Evolutionary conservation across 2,113 vertebrate species (phyloP), one percentile per base, ranked within the genome.

Genomic region (Sorex araneus): DNA sequence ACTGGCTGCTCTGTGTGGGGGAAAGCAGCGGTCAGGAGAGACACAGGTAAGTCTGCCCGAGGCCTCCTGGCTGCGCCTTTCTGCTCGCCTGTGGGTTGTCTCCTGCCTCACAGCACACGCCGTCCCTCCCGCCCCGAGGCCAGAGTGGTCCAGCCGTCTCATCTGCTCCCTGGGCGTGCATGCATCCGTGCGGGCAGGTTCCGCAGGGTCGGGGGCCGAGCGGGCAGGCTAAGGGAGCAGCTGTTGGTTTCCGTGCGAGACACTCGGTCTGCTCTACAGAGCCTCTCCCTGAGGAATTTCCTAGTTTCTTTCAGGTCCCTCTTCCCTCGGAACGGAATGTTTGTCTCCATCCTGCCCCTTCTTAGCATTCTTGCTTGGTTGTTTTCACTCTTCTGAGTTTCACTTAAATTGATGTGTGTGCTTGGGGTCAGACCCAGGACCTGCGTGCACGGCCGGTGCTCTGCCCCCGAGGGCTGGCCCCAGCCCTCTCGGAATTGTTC

Each of bases 21-120:
- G 96, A 94, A 85, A 28, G 83, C 63, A 92, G 97, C 94, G 90
- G 92, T 95, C 95, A 84, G 34, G 91, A 87, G 96, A 93, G 97
- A 96, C 90, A 90, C 28, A 71, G 91, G 94, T 87, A 75, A 97
- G 93, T 69, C 16, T 94, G 75, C 87, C 87, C 94, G 89, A 27
- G 69, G 75, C 83, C 90, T 90, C 13, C 57, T 76, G 40, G 45
- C 23, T 18, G n/a, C 32, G 23, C 21, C 70, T 57, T 19, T 27
- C 36, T 32, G 81, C 81, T 47, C 2, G 4, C n/a, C 11, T 43
- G 36, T 23, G 50, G 43, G 1, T n/a, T 0, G 4, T 8, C 60
- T 43, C 19, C 63, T 81, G 36, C 40, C 66, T 81, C 57, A 21
- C 57, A 19, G 47, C 8, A 2, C 9, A 23, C 86, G 32, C 21